These are phyloP conservation scores for Oopsacas minuta DNA, from an alignment of 37 sponge, comb jelly and placozoan genomes.

Conservation along the genomic window DNA sequence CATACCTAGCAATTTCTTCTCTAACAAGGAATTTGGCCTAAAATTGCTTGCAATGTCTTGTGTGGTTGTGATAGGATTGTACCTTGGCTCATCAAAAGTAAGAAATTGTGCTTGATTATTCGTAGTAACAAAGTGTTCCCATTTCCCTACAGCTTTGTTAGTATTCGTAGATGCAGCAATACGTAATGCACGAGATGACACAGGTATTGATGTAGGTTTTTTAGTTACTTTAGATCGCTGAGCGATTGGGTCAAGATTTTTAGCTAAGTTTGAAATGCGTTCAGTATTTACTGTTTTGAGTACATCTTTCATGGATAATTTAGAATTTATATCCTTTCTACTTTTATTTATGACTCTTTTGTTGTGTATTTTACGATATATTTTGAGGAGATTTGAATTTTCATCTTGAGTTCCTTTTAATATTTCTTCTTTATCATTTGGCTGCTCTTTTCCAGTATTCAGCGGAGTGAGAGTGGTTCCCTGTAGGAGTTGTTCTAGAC, in stretches of 20 bases:
- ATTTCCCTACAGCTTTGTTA: neutral
- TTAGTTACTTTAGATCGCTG: slow-evolving; percentile 1
- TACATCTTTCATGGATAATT: neutral
- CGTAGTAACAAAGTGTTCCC: neutral
- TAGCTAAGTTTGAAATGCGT: neutral
- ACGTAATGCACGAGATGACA: neutral
- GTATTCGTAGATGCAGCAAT: neutral
- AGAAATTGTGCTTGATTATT: neutral
- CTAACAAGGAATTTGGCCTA: slow-evolving; percentile 1
- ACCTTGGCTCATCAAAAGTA: neutral
- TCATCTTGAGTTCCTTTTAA: neutral
- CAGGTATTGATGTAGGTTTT: neutral
- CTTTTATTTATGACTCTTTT: no score
- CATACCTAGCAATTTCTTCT: neutral
- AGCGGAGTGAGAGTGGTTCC: neutral
- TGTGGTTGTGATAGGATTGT: neutral
- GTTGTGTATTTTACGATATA: neutral
- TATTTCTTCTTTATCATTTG: neutral
- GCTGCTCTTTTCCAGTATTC: neutral
- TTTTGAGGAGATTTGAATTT: neutral
- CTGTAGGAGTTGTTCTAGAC: neutral
- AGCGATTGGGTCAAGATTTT: neutral
- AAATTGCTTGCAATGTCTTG: neutral
- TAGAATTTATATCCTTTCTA: neutral
- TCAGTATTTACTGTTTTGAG: neutral